Evolutionary conservation across 2,113 vertebrate species (phyloP).

Genomic region (Bos taurus): DNA sequence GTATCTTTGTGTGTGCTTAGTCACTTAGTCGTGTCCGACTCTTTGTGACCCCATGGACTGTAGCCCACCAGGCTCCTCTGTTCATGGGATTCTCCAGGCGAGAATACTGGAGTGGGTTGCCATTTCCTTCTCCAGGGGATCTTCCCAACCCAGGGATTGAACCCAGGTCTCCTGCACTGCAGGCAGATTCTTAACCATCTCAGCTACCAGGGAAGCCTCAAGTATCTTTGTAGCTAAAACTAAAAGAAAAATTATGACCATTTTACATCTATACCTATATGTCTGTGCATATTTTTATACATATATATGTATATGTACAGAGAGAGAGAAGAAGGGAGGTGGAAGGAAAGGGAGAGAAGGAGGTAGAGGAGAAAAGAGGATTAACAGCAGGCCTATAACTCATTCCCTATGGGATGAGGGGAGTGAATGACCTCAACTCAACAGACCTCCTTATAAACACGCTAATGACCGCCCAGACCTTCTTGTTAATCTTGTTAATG

Average conservation of each 20-base stretch:
- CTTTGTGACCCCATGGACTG: not conserved
- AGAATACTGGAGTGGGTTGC: not conserved
- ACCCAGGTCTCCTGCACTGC: not conserved
- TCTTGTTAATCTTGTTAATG: conserved; percentile 27
- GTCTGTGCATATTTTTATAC: not conserved
- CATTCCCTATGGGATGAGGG: not conserved
- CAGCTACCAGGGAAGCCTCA: not conserved
- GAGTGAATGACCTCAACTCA: not conserved
- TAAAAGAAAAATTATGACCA: not conserved
- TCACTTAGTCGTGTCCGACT: not conserved
- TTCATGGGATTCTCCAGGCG: not conserved
- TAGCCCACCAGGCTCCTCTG: not conserved
- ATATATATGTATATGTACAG: not conserved
- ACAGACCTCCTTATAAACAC: conserved; percentile 17
- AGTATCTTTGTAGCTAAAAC: not conserved
- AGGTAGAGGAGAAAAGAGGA: not conserved
- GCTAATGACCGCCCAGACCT: not conserved
- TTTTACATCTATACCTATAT: not conserved
- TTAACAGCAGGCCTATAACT: not conserved
- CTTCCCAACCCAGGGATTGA: not conserved
- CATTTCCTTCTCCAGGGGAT: not conserved
- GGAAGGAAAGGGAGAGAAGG: not conserved
- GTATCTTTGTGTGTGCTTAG: not conserved
- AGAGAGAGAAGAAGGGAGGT: not conserved
- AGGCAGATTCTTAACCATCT: not conserved